A percentile compares a stretch with the other conserved stretches of the same genome.
These are phyloP conservation scores for Gryllus bimaculatus DNA, from an alignment of 1,140 invertebrate species.

Conservation along the genomic window DNA sequence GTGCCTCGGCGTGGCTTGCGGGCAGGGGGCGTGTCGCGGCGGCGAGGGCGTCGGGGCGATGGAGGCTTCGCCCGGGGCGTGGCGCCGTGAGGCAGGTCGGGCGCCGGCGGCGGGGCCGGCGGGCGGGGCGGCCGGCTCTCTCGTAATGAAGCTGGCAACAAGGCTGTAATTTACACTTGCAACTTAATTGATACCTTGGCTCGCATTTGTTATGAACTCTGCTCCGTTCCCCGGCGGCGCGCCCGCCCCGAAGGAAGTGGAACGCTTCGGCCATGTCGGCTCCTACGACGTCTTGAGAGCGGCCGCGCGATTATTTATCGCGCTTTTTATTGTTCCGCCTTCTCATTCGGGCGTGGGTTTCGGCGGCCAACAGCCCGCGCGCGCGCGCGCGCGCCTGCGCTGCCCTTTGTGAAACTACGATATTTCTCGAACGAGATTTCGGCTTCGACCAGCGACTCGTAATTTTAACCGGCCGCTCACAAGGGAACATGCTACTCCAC, in stretches of 20 bases:
- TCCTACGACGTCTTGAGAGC: neutral
- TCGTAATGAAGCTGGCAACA: constrained; percentile 3
- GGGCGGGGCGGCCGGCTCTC: neutral
- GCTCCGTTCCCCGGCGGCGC: too few relatives aligned
- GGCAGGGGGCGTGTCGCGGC: neutral
- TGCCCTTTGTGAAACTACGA: neutral
- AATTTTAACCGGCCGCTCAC: neutral
- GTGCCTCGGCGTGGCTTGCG: too few relatives aligned
- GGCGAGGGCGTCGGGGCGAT: neutral
- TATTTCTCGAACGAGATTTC: too few relatives aligned
- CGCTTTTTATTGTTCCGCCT: neutral
- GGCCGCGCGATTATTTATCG: neutral
- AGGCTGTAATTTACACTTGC: constrained; percentile 4
- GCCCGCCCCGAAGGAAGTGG: neutral
- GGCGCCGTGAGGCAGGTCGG: constrained; percentile 1
- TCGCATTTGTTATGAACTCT: neutral
- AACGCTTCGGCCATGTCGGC: neutral
- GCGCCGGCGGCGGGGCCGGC: too few relatives aligned
- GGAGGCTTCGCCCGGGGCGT: neutral
- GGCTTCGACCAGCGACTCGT: neutral
- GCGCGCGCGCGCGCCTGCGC: too few relatives aligned
- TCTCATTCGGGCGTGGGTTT: neutral
- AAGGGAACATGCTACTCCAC: neutral
- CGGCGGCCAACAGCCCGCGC: neutral
- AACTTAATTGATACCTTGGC: neutral